Percentiles rank a stretch among this genome's conserved stretches.
Evolutionary conservation across 1,140 invertebrate genomes (phyloP).

Genomic region (Triops cancriformis): DNA sequence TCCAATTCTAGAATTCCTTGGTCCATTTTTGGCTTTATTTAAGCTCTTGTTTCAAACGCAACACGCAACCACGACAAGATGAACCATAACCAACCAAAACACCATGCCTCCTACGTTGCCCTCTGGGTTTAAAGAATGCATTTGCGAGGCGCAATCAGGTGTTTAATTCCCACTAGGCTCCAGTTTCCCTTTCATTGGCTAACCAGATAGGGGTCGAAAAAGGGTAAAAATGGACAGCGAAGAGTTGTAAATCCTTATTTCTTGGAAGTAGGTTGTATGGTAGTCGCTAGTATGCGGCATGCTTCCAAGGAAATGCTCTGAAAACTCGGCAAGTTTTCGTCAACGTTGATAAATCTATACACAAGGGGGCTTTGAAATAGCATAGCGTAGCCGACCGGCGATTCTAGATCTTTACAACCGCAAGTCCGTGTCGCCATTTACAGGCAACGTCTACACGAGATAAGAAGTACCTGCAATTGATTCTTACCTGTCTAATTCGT

Average conservation of each 20-base stretch:
- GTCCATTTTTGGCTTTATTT: conserved; percentile 20
- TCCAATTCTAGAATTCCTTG: conserved; percentile 45
- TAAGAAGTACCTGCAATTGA: background rate
- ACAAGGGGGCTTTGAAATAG: background rate
- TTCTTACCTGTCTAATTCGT: background rate
- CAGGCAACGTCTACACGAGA: background rate
- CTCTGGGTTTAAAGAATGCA: background rate
- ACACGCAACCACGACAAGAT: background rate
- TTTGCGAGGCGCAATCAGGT: background rate
- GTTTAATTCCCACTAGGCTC: background rate
- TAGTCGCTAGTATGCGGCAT: background rate
- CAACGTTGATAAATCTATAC: background rate
- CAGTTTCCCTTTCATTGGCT: background rate
- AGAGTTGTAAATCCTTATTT: too few relatives aligned
- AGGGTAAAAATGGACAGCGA: background rate
- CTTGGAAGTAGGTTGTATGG: too few relatives aligned
- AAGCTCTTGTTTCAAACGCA: background rate
- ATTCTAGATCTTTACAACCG: background rate
- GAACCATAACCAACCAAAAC: background rate
- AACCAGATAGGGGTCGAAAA: background rate
- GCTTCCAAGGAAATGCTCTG: background rate
- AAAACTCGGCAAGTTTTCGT: background rate
- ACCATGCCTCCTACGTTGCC: conserved; percentile 3
- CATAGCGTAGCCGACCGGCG: background rate
- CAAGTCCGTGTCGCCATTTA: background rate